phyloP scores from a whole-genome alignment of 2,888 invertebrate genomes.

The Sipunculus nudus region DNA sequence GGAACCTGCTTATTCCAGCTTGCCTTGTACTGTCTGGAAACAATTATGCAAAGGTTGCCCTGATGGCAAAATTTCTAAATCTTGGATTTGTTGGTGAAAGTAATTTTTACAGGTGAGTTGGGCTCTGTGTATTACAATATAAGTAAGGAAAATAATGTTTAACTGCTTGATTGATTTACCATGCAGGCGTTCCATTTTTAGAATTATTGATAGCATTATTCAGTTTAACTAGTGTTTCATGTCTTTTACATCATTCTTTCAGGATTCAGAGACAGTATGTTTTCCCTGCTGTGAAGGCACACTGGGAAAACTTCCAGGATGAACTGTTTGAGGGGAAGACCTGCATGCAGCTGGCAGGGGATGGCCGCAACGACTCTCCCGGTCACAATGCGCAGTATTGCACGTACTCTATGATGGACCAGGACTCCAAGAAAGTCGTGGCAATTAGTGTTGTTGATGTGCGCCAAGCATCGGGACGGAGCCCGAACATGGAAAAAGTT shows the following conservation, averaged over 20 bases:
- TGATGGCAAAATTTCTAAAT: slow-evolving; percentile 7
- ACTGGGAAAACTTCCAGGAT: too few species aligned
- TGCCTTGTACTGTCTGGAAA: background rate
- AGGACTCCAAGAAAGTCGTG: background rate
- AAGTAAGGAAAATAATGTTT: background rate
- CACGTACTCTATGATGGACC: slow-evolving; percentile 2
- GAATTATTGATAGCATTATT: too few species aligned
- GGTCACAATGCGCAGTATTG: slow-evolving; percentile 6
- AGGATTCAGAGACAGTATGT: slow-evolving; percentile 2
- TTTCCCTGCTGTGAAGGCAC: background rate
- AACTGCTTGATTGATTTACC: too few species aligned
- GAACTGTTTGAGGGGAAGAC: too few species aligned
- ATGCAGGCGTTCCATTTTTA: too few species aligned
- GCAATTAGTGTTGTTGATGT: background rate
- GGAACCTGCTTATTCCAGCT: background rate
- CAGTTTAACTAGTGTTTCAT: too few species aligned
- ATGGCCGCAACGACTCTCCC: slow-evolving; percentile 2
- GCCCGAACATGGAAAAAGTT: slow-evolving; percentile 8
- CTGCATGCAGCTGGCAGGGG: too few species aligned
- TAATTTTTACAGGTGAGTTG: slow-evolving; percentile 4
- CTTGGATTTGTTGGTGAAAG: slow-evolving; percentile 3
- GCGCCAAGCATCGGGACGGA: background rate
- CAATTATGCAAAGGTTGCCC: background rate
- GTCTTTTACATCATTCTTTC: too few species aligned
- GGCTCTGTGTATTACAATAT: background rate